Conservation (phyloP, 2,797 vertebrate genomes). For the Betta splendens region DNA sequence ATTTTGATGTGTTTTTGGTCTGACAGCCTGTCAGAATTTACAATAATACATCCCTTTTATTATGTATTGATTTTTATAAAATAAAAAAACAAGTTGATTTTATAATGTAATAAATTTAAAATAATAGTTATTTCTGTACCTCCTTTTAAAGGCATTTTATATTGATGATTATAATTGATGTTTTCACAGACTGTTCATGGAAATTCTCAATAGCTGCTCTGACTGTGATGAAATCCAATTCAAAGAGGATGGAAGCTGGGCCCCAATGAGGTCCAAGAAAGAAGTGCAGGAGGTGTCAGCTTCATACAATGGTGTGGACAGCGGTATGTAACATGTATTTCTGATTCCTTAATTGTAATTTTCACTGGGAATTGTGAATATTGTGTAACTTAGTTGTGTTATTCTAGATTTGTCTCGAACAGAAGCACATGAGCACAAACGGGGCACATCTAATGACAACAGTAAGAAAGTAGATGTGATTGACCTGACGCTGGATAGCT, state of each 20-base stretch:
- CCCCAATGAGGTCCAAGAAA: constrained; percentile 96
- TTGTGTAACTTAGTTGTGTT: constrained; percentile 8
- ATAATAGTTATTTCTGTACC: not conserved
- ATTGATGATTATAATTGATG: not conserved
- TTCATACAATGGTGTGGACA: constrained; percentile 90
- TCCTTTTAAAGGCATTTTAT: not conserved
- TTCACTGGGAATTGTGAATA: not conserved
- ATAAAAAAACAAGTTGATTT: too few species aligned
- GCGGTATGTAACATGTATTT: constrained; percentile 75
- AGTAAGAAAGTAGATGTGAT: constrained; percentile 95
- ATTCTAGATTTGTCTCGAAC: constrained; percentile 84
- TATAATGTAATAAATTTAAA: too few species aligned
- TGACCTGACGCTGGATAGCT: constrained; percentile 96
- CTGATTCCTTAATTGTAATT: not conserved
- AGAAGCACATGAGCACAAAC: constrained; percentile 86
- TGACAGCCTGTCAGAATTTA: not conserved
- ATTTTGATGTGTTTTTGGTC: constrained; percentile 2
- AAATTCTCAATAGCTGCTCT: constrained; percentile 95
- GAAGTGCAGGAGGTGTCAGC: constrained; percentile 94
- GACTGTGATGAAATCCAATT: constrained; percentile 99
- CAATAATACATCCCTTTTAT: not conserved
- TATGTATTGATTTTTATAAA: not conserved
- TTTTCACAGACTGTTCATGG: constrained; percentile 93
- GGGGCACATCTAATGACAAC: constrained; percentile 80
- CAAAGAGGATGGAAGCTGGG: constrained; percentile 95